Evolutionary conservation across 2,113 vertebrate genomes (phyloP).

Genomic region (Coturnix japonica): DNA sequence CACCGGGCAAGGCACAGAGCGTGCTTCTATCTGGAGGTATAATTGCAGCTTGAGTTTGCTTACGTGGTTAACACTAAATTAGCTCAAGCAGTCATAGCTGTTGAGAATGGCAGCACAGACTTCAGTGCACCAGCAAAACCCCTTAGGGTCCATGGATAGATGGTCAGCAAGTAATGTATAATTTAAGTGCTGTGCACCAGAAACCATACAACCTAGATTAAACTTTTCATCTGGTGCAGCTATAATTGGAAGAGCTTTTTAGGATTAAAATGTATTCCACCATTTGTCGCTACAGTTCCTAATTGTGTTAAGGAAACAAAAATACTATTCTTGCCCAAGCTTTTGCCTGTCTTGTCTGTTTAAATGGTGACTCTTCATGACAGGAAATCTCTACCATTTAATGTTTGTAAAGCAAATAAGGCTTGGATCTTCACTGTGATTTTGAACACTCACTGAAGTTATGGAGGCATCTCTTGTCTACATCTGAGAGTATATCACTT

Average conservation of each 20-base stretch:
- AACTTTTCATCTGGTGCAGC: not conserved
- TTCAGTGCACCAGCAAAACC: not conserved
- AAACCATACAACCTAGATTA: not conserved
- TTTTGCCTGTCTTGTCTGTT: constrained; percentile 35
- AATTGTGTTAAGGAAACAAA: not conserved
- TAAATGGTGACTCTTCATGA: not conserved
- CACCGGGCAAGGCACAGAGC: not conserved
- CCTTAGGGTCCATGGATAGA: not conserved
- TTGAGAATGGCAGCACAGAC: not conserved
- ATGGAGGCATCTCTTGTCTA: not conserved
- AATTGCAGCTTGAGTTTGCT: constrained; percentile 27
- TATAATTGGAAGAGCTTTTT: not conserved
- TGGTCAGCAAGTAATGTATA: not conserved
- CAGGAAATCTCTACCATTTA: constrained; percentile 11
- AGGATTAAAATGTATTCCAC: not conserved
- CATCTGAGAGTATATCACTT: not conserved
- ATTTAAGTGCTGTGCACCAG: not conserved
- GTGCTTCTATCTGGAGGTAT: not conserved
- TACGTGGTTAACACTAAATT: not conserved
- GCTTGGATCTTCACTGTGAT: not conserved
- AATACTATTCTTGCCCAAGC: constrained; percentile 26
- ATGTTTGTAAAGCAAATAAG: constrained; percentile 3
- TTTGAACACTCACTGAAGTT: not conserved
- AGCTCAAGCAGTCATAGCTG: not conserved
- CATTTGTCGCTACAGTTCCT: not conserved